Evolutionary conservation across 2,797 vertebrate genomes (phyloP), one percentile per base, ranked within the genome.

Genomic region (Chaenodraco wilsoni): DNA sequence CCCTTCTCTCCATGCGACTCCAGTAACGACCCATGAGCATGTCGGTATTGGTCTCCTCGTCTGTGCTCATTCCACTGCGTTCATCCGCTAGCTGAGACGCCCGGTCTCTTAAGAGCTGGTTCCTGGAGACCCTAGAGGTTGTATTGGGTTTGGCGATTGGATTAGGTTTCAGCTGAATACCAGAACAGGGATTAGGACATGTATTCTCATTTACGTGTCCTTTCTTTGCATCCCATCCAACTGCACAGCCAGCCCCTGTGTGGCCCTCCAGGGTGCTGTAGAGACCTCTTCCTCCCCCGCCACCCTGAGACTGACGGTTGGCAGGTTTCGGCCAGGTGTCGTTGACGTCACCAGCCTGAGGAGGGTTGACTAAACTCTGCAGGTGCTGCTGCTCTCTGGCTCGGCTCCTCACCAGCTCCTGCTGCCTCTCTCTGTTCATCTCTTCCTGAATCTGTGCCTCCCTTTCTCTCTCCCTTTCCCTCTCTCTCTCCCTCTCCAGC

Each of bases 251-350:
- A 16, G 58, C 55, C 0, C 87, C 91, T 0, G 65, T 71, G 82
- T 92, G 92, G 45, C 89, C 92, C 45, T 95, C 94, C 31, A 95
- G 74, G 9, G 94, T 95, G 83, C 94, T 94, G 84, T 95, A 95
- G 10, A 86, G 91, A 17, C 94, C 94, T 43, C 89, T 76, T 13
- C 89, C 81, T 21, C 85, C 88, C 0, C 82, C 84, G 0, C 74
- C 58, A 1, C 77, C 78, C 45, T 88, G 90, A 41, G 84, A 77
- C 76, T 91, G 88, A 7, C 94, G 92, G 31, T 56, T 92, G 0
- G 93, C 89, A 0, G 88, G 93, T 86, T 95, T 95, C 0, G 95
- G 94, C 95, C 95, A 95, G 0, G 95, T 95, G 62, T 95, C 94
- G 3, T 95, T 94, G 61, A 94, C 84, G 1, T 95, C 95, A 57